Evolutionary conservation across 2,797 vertebrate species (phyloP).

Genomic region (Spinus pinus): DNA sequence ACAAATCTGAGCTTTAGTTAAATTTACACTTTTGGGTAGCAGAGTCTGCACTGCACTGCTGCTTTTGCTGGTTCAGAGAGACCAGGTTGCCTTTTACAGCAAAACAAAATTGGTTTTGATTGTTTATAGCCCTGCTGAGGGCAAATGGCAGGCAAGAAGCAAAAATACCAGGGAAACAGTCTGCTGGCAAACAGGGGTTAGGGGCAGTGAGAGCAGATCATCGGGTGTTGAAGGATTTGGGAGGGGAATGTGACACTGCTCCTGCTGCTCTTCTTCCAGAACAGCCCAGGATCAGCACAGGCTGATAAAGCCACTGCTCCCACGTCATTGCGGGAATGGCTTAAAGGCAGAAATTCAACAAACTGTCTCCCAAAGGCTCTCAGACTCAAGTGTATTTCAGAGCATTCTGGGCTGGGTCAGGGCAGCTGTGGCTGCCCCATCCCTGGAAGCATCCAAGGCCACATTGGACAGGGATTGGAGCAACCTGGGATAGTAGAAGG

Average conservation of each 20-base stretch:
- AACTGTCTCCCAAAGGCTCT: not conserved
- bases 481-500: not conserved
- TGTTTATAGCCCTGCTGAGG: not conserved
- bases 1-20: not conserved
- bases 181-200: not conserved
- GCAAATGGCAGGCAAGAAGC: accelerated
- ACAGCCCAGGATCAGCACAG: accelerated
- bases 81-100: not conserved
- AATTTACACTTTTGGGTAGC: not conserved
- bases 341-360: not conserved
- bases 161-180: not conserved
- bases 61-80: not conserved
- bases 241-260: not conserved
- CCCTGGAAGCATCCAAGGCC: not conserved
- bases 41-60: not conserved
- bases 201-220: not conserved
- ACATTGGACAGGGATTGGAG: accelerated
- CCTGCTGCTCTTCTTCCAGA: not conserved
- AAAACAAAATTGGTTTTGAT: not conserved
- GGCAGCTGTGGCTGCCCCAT: not conserved
- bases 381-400: not conserved
- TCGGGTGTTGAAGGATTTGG: not conserved
- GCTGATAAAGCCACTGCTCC: not conserved
- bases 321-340: accelerated
- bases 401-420: not conserved